phyloP scores from a whole-genome alignment of 2,888 invertebrate species.

The Rutpela maculata region DNA sequence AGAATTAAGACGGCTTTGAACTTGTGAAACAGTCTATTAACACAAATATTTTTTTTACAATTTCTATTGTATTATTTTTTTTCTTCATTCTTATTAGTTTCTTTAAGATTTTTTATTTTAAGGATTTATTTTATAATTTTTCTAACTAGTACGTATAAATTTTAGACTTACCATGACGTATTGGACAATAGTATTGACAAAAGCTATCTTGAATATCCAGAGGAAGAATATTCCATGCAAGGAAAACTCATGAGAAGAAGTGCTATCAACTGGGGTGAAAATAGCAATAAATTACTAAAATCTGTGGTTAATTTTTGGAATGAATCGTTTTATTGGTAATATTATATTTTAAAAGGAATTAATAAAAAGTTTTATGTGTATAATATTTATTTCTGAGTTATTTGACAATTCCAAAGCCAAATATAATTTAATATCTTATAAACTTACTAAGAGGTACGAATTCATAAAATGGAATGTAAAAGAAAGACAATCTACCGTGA shows the following conservation, averaged over 20 bases:
- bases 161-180: slow-evolving; percentile 51
- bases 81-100: no score
- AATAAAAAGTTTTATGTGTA: slow-evolving; percentile 33
- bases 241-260: slow-evolving; percentile 42
- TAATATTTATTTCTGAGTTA: slow-evolving; percentile 42
- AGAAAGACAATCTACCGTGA: slow-evolving; percentile 27
- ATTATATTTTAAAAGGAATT: not conserved
- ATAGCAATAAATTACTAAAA: slow-evolving; percentile 56
- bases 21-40: no score
- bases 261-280: slow-evolving; percentile 38
- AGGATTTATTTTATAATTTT: no score
- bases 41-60: no score
- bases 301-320: slow-evolving; percentile 61
- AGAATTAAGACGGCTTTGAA: no score
- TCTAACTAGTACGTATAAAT: not conserved
- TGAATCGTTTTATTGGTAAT: slow-evolving; percentile 66
- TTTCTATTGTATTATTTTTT: no score
- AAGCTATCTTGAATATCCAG: slow-evolving; percentile 56
- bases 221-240: slow-evolving; percentile 46
- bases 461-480: slow-evolving; percentile 44
- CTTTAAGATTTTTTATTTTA: no score
- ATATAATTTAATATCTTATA: slow-evolving; percentile 43
- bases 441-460: slow-evolving; percentile 37
- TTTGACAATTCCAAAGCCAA: slow-evolving; percentile 43
- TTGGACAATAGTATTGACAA: slow-evolving; percentile 41